These are phyloP conservation scores for Lochmaea crataegi DNA, from an alignment of 2,888 invertebrate genomes.

Conservation along the genomic window DNA sequence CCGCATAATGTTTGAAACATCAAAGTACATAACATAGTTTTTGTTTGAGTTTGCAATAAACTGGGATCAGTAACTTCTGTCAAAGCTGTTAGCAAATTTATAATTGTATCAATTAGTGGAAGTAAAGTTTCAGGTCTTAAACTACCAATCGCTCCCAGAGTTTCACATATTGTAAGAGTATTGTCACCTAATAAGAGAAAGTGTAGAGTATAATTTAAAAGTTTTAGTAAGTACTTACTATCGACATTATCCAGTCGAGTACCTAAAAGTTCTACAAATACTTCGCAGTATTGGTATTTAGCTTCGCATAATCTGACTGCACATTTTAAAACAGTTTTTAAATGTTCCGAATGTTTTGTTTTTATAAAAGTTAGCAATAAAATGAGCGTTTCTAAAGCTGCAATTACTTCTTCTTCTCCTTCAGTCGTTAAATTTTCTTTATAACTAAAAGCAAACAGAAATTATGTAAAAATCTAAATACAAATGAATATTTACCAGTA, in stretches of 20 bases:
- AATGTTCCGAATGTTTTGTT: slow-evolving; percentile 67
- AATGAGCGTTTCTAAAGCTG: slow-evolving; percentile 76
- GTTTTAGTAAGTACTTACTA: slow-evolving; percentile 56
- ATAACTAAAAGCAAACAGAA: slow-evolving; percentile 66
- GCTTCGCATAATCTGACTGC: slow-evolving; percentile 78
- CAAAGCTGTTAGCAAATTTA: slow-evolving; percentile 65
- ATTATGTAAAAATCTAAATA: slow-evolving; percentile 31
- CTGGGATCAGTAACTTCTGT: slow-evolving; percentile 53
- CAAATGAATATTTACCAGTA: slow-evolving; percentile 67
- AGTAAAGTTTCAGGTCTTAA: slow-evolving; percentile 70
- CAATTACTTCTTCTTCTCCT: slow-evolving; percentile 73
- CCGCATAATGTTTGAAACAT: slow-evolving; percentile 84
- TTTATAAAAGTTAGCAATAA: slow-evolving; percentile 67
- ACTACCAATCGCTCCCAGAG: slow-evolving; percentile 80
- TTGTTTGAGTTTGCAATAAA: slow-evolving; percentile 67
- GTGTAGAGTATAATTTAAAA: neutral
- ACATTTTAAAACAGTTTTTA: slow-evolving; percentile 77
- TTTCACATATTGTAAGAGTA: slow-evolving; percentile 75
- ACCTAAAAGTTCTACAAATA: slow-evolving; percentile 76
- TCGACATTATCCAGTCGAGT: slow-evolving; percentile 64
- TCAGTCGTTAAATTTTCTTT: slow-evolving; percentile 74
- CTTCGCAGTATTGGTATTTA: slow-evolving; percentile 71
- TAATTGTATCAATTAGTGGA: slow-evolving; percentile 69
- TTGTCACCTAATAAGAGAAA: slow-evolving; percentile 55
- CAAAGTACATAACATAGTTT: slow-evolving; percentile 84